Percentiles rank a stretch among this genome's conserved stretches.
phyloP scores from a whole-genome alignment of 37 sponge, comb jelly and placozoan genomes.

The Cliona cf. orientalis region DNA sequence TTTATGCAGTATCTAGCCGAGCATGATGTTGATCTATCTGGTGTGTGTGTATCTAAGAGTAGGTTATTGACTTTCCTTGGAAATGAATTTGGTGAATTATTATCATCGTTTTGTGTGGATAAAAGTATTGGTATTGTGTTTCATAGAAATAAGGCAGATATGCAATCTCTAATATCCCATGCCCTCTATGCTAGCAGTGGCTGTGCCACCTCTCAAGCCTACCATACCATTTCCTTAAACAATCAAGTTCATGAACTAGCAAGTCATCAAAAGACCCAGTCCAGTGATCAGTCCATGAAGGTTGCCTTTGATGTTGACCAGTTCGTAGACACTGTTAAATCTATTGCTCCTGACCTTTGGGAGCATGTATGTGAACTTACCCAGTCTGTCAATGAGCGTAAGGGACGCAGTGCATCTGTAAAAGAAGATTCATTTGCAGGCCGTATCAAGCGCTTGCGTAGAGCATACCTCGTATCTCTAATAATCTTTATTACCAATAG shows the following conservation, averaged over 20 bases:
- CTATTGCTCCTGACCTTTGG: slow-evolving; percentile 4
- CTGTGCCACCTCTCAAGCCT: background rate
- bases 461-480: slow-evolving; percentile 3
- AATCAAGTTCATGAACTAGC: background rate
- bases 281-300: background rate
- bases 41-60: background rate
- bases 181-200: background rate
- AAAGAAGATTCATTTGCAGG: background rate
- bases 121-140: background rate
- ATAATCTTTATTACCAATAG: background rate
- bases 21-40: background rate
- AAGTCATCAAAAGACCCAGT: background rate
- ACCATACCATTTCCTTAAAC: background rate
- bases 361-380: background rate
- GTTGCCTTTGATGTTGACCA: background rate
- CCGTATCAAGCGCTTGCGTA: background rate
- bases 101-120: background rate
- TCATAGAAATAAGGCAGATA: background rate
- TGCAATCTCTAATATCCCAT: background rate
- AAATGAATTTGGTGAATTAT: slow-evolving; percentile 5
- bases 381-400: background rate
- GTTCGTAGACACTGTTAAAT: background rate
- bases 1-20: background rate
- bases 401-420: background rate
- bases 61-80: background rate